These are phyloP conservation scores for Amaurobius ferox DNA, from an alignment of 2,888 invertebrate genomes.

Conservation along the genomic window DNA sequence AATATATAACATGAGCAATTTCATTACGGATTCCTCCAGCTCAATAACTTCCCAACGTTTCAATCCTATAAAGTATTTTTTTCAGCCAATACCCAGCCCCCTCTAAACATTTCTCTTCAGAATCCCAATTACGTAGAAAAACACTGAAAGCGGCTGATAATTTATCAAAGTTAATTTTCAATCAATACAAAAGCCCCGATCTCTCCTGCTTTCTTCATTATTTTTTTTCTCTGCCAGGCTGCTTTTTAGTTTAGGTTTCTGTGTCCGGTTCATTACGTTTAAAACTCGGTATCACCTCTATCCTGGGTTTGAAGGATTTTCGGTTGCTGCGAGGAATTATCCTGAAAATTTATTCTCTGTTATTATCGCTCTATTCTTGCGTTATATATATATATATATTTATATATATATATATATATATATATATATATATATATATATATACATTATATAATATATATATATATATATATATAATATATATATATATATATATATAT, in stretches of 20 bases:
- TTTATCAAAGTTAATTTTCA: conserved; percentile 18
- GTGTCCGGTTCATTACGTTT: conserved; percentile 13
- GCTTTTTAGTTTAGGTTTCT: background rate
- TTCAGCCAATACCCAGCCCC: no score
- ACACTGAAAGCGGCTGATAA: conserved; percentile 5
- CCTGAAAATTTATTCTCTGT: background rate
- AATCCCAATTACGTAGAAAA: conserved; percentile 12
- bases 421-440: no score
- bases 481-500: no score
- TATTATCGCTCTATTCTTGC: background rate
- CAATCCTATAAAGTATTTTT: no score
- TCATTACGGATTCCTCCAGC: no score
- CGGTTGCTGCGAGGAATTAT: background rate
- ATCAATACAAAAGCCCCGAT: background rate
- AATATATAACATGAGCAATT: no score
- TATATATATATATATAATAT: no score
- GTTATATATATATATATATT: no score
- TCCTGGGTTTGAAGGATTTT: background rate
- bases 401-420: no score
- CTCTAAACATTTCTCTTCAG: background rate
- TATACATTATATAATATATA: no score
- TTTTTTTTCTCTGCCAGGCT: background rate
- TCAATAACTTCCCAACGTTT: no score
- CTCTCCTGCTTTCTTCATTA: background rate
- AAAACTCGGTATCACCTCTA: background rate